These are phyloP conservation scores for Calcarius lapponicus DNA, from an alignment of 2,797 vertebrate genomes.

Conservation along the genomic window DNA sequence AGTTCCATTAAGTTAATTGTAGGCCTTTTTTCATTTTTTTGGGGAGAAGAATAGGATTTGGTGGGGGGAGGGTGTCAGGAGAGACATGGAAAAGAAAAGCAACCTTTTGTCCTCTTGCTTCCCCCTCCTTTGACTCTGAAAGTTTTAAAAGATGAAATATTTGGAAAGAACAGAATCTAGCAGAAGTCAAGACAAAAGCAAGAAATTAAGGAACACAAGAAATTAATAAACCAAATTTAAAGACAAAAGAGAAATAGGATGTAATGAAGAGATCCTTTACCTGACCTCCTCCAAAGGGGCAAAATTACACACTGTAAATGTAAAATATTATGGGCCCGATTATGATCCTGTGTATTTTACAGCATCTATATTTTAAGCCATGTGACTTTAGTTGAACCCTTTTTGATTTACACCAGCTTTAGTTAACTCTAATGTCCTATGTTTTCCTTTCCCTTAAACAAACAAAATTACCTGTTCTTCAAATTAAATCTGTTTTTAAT, in stretches of 20 bases:
- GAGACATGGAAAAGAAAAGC: background rate
- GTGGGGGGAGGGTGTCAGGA: background rate
- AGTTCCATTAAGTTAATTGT: background rate
- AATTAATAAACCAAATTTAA: background rate
- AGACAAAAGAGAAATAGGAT: background rate
- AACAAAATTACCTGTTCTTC: slow-evolving; percentile 65
- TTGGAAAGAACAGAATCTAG: background rate
- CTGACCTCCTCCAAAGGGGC: background rate
- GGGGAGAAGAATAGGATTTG: background rate
- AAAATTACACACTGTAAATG: background rate
- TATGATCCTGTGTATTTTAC: background rate
- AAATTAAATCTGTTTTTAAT: slow-evolving; percentile 68
- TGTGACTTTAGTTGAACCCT: background rate
- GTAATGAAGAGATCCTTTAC: background rate
- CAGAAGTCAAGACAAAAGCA: background rate
- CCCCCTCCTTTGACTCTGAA: background rate
- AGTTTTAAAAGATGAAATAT: background rate
- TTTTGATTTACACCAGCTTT: slow-evolving; percentile 44
- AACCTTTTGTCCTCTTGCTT: background rate
- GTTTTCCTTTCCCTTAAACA: slow-evolving; percentile 43
- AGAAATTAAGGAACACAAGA: background rate
- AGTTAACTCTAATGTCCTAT: background rate
- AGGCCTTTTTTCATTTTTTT: background rate
- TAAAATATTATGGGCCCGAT: background rate
- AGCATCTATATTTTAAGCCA: background rate